Evolutionary conservation across 2,797 vertebrate genomes (phyloP), one percentile per base, ranked within the genome.

Genomic region (Vireo griseus): DNA sequence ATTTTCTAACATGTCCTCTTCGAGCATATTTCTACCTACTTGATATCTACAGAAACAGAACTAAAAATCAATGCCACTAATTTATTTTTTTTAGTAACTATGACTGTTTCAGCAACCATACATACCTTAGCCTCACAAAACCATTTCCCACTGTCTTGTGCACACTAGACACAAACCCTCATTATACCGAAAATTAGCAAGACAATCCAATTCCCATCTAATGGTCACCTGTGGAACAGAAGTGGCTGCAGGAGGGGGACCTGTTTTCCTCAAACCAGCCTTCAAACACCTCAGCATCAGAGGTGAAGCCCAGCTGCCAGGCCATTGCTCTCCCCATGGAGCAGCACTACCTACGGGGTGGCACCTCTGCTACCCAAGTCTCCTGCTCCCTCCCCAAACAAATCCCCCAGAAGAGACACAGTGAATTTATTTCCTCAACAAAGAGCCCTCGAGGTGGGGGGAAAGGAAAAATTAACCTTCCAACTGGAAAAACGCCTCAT

Each of bases 141-240:
- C 22, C 6, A 1, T 72, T 86, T 68, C 58, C 68, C 61, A 61
- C 21, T 0, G 0, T 24, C 25, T 33, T 14, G 22, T 1, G 0
- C 6, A 1, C 31, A 2, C 20, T 16, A 52, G 37, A 55, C 20
- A 54, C 19, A 51, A 74, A 33, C 20, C 19, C 33, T 75, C 52
- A 39, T 79, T 76, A 76, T 9, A 57, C 52, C 24, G 48, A 74
- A 76, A 86, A 91, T 74, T 28, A 82, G 21, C 77, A 83, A 35
- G 28, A 35, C 65, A 72, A 48, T n/a, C 50, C 7, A 2, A 8
- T 9, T 22, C 26, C 40, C 35, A 40, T 10, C 47, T 44, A 51
- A 55, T 37, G 40, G 51, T 52, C 5, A 65, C 33, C 18, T 3
- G 3, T 25, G 24, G 50, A 50, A 40, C 45, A 28, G 67, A 62